A percentile compares a stretch with the other conserved stretches of the same genome.
Conservation (phyloP, 2,797 vertebrate species). For the Dallia pectoralis region DNA sequence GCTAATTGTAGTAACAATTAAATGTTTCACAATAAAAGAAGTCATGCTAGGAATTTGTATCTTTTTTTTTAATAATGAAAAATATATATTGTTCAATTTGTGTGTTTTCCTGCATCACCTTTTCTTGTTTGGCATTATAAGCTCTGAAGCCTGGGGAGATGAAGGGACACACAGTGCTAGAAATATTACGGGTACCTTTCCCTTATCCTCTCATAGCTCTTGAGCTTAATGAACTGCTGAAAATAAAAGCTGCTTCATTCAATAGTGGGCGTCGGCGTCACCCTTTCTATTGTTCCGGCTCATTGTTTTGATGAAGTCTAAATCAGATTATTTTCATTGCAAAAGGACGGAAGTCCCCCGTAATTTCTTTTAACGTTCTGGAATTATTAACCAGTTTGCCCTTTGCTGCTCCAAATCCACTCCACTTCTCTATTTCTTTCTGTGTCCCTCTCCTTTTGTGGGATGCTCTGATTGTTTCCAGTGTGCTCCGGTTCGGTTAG, state of each 20-base stretch:
- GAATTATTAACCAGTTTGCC: constrained; percentile 30
- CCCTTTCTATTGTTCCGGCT: constrained; percentile 47
- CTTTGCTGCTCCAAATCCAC: constrained; percentile 17
- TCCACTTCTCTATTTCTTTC: constrained; percentile 6
- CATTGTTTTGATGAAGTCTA: constrained; percentile 62
- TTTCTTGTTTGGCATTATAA: constrained; percentile 33
- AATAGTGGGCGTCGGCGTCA: constrained; percentile 10
- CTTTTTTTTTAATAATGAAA: too few species aligned
- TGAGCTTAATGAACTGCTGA: constrained; percentile 51
- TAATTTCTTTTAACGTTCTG: constrained; percentile 47
- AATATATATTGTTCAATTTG: constrained; percentile 10
- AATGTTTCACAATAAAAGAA: constrained; percentile 29
- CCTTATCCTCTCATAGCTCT: constrained; percentile 26
- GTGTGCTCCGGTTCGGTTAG: constrained; percentile 32
- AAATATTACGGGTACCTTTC: constrained; percentile 28
- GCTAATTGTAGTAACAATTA: constrained; percentile 29
- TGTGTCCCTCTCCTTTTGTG: constrained; percentile 12
- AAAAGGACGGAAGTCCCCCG: constrained; percentile 34
- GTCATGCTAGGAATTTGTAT: constrained; percentile 47
- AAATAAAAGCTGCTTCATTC: constrained; percentile 31
- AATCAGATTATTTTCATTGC: constrained; percentile 42
- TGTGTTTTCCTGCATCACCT: constrained; percentile 30
- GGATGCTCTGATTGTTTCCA: constrained; percentile 9
- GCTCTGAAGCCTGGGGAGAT: constrained; percentile 4
- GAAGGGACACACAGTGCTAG: constrained; percentile 8